Conservation (phyloP, 2,113 vertebrate species). For the Xiphophorus couchianus region DNA sequence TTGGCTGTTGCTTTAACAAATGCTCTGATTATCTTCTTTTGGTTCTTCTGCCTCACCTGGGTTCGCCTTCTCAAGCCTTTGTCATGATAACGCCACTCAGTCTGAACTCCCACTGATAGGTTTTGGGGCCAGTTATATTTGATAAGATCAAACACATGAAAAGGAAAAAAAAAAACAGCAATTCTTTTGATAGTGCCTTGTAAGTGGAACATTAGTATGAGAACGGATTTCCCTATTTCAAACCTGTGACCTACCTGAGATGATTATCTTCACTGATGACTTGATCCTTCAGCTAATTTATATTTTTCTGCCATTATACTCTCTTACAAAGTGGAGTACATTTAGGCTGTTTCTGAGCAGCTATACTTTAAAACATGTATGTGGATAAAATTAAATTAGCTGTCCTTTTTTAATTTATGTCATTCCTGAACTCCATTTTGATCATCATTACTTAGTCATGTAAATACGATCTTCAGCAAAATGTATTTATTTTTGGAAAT, state of each 20-base stretch:
- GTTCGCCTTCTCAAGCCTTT: constrained; percentile 57
- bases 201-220: constrained; percentile 54
- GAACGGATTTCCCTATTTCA: constrained; percentile 46
- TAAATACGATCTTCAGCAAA: too few relatives aligned
- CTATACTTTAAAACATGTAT: neutral
- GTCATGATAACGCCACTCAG: constrained; percentile 59
- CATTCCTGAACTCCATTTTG: too few relatives aligned
- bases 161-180: constrained; percentile 15
- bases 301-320: constrained; percentile 17
- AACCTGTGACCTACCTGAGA: constrained; percentile 32
- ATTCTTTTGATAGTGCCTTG: constrained; percentile 44
- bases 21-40: constrained; percentile 31
- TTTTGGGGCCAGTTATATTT: constrained; percentile 36
- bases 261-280: constrained; percentile 44
- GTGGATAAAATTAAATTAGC: neutral
- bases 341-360: neutral
- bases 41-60: constrained; percentile 54
- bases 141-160: constrained; percentile 64
- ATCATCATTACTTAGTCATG: too few relatives aligned
- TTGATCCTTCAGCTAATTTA: constrained; percentile 20
- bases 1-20: constrained; percentile 64
- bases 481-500: too few relatives aligned
- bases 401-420: neutral
- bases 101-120: constrained; percentile 39
- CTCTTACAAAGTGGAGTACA: constrained; percentile 27